These are phyloP conservation scores for Trichopria drosophilae DNA, from an alignment of 2,888 invertebrate species.

Conservation along the genomic window DNA sequence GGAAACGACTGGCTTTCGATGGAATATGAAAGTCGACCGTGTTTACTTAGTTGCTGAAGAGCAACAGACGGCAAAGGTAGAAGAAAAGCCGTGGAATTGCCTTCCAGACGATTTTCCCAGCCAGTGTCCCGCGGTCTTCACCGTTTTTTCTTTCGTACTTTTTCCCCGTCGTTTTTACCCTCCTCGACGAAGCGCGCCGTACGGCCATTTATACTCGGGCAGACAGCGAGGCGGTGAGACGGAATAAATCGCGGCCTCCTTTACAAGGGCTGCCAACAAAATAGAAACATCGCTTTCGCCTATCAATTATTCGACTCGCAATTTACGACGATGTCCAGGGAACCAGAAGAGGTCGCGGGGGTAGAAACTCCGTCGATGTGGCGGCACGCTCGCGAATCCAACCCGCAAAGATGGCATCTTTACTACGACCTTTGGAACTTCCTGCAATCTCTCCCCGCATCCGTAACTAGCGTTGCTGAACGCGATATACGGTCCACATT, in stretches of 20 bases:
- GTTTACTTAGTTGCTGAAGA: neutral
- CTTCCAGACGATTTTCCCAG: slow-evolving; percentile 41
- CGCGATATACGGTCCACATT: slow-evolving; percentile 47
- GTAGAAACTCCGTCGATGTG: slow-evolving; percentile 21
- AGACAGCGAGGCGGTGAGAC: slow-evolving; percentile 55
- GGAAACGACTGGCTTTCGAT: slow-evolving; percentile 17
- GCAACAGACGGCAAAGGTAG: slow-evolving; percentile 8
- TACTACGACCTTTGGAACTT: slow-evolving; percentile 48
- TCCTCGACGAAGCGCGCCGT: slow-evolving; percentile 13
- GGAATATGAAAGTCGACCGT: neutral
- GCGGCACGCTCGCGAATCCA: slow-evolving; percentile 41
- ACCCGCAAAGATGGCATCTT: slow-evolving; percentile 52
- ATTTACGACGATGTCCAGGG: slow-evolving; percentile 45
- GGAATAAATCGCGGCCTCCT: slow-evolving; percentile 55
- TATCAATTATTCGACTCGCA: slow-evolving; percentile 57
- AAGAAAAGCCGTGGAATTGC: slow-evolving; percentile 38
- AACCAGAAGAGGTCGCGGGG: slow-evolving; percentile 1
- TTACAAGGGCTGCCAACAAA: slow-evolving; percentile 56
- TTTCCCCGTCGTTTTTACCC: slow-evolving; percentile 13
- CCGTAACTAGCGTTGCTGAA: slow-evolving; percentile 35
- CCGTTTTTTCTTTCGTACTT: slow-evolving; percentile 29
- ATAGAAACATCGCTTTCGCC: slow-evolving; percentile 56
- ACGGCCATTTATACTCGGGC: slow-evolving; percentile 48
- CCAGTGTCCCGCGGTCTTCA: slow-evolving; percentile 26
- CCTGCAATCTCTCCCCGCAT: slow-evolving; percentile 31